Evolutionary conservation across 2,888 invertebrate genomes (phyloP).

Genomic region (Camptogramma bilineatum): DNA sequence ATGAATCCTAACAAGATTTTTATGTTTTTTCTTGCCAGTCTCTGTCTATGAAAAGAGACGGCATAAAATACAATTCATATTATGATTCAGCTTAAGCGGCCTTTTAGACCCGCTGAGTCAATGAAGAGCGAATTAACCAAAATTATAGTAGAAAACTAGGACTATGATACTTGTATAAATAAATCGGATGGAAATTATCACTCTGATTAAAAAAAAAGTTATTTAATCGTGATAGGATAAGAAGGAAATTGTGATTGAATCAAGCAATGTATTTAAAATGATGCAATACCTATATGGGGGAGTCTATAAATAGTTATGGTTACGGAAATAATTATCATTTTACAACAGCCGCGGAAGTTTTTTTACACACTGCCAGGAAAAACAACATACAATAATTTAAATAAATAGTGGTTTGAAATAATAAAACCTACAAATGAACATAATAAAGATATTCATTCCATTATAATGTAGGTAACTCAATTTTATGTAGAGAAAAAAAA

Average conservation of each 20-base stretch:
- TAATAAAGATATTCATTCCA: constrained; percentile 16
- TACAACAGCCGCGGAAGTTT: background rate
- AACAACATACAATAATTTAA: background rate
- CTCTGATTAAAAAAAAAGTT: too few species aligned
- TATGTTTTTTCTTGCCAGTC: too few species aligned
- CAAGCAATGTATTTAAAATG: background rate
- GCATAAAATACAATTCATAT: too few species aligned
- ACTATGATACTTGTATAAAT: too few species aligned
- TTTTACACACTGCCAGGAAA: constrained; percentile 5
- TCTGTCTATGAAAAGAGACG: too few species aligned
- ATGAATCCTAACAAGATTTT: too few species aligned
- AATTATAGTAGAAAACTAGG: too few species aligned
- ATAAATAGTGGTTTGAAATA: background rate
- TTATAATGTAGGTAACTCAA: background rate
- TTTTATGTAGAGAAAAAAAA: constrained; percentile 19
- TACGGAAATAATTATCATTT: constrained; percentile 14
- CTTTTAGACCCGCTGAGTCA: too few species aligned
- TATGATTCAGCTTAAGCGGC: too few species aligned
- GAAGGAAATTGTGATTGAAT: background rate
- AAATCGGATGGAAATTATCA: too few species aligned
- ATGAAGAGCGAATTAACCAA: too few species aligned
- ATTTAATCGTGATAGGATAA: background rate
- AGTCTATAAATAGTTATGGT: constrained; percentile 17
- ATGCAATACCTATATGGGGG: constrained; percentile 11
- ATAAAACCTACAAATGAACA: background rate